phyloP scores from a whole-genome alignment of 2,888 invertebrate species.

The Eristalinus aeneus region DNA sequence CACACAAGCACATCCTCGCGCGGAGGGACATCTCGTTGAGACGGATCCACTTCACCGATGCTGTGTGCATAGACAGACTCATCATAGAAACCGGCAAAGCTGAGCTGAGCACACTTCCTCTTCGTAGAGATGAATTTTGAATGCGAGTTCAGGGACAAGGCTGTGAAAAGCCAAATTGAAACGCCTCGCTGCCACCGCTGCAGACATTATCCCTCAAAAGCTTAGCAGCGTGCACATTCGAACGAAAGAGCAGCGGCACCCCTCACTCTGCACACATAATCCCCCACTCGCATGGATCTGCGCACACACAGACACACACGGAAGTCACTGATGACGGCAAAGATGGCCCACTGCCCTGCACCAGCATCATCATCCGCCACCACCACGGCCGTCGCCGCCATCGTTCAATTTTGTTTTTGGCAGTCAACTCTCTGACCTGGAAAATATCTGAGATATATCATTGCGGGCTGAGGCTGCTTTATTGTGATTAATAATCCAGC shows the following conservation, averaged over 20 bases:
- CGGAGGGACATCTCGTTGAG: background rate
- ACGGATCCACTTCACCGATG: background rate
- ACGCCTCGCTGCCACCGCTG: conserved; percentile 39
- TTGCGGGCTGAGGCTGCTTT: conserved; percentile 64
- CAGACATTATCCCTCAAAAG: conserved; percentile 41
- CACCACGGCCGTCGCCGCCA: background rate
- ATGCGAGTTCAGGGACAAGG: conserved; percentile 38
- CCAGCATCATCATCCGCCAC: background rate
- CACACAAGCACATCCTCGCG: background rate
- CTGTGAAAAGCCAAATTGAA: conserved; percentile 53
- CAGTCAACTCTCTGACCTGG: conserved; percentile 55
- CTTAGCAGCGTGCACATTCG: background rate
- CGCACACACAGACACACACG: background rate
- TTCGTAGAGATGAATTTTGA: conserved; percentile 40
- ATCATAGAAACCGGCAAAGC: background rate
- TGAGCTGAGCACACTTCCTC: conserved; percentile 23
- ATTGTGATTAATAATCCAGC: conserved; percentile 68
- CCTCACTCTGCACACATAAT: background rate
- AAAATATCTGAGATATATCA: conserved; percentile 64
- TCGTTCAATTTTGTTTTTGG: conserved; percentile 48
- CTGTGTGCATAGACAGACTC: background rate
- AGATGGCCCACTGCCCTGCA: conserved; percentile 1
- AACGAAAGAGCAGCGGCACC: background rate
- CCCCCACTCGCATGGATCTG: background rate
- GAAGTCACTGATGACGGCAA: conserved; percentile 29